A percentile compares a stretch with the other conserved stretches of the same genome.
phyloP scores from a whole-genome alignment of 2,797 vertebrate genomes.

The Rhinogobio ventralis region DNA sequence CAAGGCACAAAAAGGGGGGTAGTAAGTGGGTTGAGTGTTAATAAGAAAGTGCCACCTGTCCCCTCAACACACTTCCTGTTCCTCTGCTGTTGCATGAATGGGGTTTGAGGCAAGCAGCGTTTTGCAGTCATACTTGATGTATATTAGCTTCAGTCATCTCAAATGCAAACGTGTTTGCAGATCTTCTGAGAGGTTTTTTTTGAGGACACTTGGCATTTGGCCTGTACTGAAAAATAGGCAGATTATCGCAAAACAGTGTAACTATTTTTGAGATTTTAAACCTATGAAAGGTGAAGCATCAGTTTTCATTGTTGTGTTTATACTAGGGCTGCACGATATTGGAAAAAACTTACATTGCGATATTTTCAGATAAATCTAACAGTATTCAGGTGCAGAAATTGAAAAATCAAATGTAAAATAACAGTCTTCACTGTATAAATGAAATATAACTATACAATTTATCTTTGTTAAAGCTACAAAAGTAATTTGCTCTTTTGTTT shows the following conservation, averaged over 20 bases:
- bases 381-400: too few species aligned
- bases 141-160: neutral
- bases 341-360: too few species aligned
- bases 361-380: too few species aligned
- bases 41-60: slow-evolving; percentile 19
- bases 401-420: too few species aligned
- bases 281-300: neutral
- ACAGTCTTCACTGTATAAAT: too few species aligned
- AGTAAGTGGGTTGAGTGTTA: neutral
- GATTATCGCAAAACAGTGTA: neutral
- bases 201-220: neutral
- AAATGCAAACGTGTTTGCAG: neutral
- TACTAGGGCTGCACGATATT: neutral
- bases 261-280: neutral
- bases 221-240: neutral
- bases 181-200: neutral
- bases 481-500: too few species aligned
- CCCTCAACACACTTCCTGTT: slow-evolving; percentile 50
- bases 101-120: slow-evolving; percentile 11
- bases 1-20: neutral
- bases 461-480: too few species aligned
- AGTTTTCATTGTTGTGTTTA: neutral
- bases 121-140: slow-evolving; percentile 7
- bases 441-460: too few species aligned
- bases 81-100: slow-evolving; percentile 40